Conservation (phyloP, 2,113 vertebrate species). For the Atractosteus spatula region DNA sequence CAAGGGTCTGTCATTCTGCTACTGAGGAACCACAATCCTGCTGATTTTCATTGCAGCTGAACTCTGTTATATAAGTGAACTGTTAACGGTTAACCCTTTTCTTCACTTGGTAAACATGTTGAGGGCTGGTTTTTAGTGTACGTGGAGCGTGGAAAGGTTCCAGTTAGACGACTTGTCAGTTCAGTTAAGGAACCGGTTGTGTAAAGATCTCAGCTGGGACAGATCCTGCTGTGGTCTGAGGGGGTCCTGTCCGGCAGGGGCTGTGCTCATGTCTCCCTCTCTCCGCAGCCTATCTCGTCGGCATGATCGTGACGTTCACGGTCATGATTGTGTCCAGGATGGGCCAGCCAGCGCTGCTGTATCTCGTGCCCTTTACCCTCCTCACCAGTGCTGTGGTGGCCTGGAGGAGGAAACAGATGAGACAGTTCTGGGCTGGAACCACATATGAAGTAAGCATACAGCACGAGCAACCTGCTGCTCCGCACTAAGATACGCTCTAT, state of each 20-base stretch:
- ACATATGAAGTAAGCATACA: conserved; percentile 75
- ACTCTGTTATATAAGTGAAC: too few species aligned
- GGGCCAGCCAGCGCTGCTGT: conserved; percentile 93
- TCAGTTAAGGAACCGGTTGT: too few species aligned
- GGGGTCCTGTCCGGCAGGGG: not conserved
- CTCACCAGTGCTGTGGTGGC: conserved; percentile 76
- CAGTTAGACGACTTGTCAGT: too few species aligned
- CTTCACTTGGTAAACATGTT: too few species aligned
- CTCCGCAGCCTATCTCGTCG: conserved; percentile 78
- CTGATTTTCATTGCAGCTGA: too few species aligned
- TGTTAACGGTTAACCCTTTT: too few species aligned
- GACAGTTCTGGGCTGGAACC: conserved; percentile 86
- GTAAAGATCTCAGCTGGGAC: too few species aligned
- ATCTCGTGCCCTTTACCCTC: conserved; percentile 91
- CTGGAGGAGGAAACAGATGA: conserved; percentile 80
- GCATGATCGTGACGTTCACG: conserved; percentile 84
- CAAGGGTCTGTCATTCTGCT: too few species aligned
- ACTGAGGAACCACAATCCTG: too few species aligned
- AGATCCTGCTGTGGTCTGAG: not conserved
- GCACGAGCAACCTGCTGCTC: not conserved
- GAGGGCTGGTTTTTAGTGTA: too few species aligned
- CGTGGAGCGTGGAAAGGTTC: too few species aligned
- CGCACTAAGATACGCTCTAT: too few species aligned
- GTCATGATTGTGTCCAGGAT: conserved; percentile 82
- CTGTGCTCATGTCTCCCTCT: not conserved